Conservation (phyloP, 2,113 vertebrate species). For the Sisor rabdophorus region DNA sequence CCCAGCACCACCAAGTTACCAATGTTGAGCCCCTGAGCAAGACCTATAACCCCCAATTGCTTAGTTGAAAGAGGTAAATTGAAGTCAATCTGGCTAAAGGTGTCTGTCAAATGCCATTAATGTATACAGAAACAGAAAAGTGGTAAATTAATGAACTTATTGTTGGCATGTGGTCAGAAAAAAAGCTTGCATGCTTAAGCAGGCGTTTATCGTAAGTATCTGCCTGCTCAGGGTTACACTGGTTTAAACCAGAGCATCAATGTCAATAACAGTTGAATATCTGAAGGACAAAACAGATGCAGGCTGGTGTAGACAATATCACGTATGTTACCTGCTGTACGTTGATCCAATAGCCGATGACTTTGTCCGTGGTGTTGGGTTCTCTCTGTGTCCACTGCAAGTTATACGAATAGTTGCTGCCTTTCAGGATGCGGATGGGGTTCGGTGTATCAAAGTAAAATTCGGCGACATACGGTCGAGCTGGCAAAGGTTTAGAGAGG, state of each 20-base stretch:
- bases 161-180: neutral
- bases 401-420: conserved; percentile 91
- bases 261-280: neutral
- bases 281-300: neutral
- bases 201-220: neutral
- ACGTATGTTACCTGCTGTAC: conserved; percentile 76
- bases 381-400: conserved; percentile 97
- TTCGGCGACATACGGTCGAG: conserved; percentile 88
- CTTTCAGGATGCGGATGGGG: conserved; percentile 85
- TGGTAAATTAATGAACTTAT: neutral
- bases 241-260: neutral
- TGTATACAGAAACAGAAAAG: no score
- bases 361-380: conserved; percentile 82
- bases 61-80: no score
- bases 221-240: neutral
- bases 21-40: no score
- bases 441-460: conserved; percentile 98
- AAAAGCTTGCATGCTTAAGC: neutral
- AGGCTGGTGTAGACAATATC: conserved; percentile 10
- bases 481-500: conserved; percentile 55
- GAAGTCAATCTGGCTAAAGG: no score
- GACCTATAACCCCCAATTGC: no score
- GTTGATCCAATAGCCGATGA: conserved; percentile 87
- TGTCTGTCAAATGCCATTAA: no score
- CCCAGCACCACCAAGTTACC: no score